Evolutionary conservation across 2,797 vertebrate genomes (phyloP).

Genomic region (Pangasius larnaudii): DNA sequence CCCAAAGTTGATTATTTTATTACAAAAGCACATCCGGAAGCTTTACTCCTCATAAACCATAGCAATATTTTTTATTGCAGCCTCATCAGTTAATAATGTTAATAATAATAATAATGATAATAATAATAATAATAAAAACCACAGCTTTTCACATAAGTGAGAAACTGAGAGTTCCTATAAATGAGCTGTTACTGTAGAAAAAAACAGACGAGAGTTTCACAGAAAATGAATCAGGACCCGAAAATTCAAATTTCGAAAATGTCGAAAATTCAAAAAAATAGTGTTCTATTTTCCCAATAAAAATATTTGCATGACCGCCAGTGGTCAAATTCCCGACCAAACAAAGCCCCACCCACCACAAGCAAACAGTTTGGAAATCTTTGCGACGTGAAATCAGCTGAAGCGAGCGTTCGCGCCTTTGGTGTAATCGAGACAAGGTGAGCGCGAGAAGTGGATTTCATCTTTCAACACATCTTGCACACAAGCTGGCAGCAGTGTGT

Average conservation of each 20-base stretch:
- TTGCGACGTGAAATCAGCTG: background rate
- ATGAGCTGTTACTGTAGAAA: background rate
- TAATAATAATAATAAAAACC: background rate
- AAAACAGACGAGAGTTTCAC: background rate
- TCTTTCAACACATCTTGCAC: background rate
- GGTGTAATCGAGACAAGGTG: background rate
- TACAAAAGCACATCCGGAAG: too few relatives aligned
- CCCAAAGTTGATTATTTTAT: too few relatives aligned
- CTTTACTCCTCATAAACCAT: too few relatives aligned
- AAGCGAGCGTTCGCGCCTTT: background rate
- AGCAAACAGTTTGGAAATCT: background rate
- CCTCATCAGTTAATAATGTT: background rate
- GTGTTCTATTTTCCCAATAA: background rate
- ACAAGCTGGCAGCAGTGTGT: background rate
- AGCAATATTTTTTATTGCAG: background rate
- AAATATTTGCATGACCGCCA: background rate
- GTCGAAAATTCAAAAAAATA: background rate
- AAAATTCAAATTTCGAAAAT: too few relatives aligned
- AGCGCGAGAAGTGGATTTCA: background rate
- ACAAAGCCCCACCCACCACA: background rate
- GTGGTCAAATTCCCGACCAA: background rate
- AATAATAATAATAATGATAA: background rate
- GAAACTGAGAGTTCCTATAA: background rate
- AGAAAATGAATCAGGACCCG: background rate
- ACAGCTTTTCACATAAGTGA: background rate